Percentiles rank a stretch among this genome's conserved stretches.
Conservation (phyloP, 37 sponge, comb jelly and placozoan genomes). For the Dysidea cf. avara region DNA sequence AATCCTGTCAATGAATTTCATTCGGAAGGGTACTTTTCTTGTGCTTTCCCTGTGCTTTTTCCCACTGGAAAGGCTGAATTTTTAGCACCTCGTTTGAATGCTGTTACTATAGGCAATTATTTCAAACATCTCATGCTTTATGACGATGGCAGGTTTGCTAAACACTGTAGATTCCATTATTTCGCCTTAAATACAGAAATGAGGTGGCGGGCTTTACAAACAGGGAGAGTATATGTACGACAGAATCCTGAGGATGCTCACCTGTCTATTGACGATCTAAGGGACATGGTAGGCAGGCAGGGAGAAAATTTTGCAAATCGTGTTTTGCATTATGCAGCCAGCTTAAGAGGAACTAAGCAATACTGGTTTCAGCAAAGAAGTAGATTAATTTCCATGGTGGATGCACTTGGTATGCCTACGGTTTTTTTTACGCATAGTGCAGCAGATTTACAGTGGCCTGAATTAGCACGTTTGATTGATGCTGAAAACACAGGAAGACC, state of each 20-base stretch:
- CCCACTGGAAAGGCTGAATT: too few species aligned
- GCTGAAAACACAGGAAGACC: too few species aligned
- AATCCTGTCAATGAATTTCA: slow-evolving; percentile 15
- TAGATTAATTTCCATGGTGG: slow-evolving; percentile 11
- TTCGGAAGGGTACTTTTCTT: too few species aligned
- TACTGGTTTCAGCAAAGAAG: slow-evolving; percentile 39
- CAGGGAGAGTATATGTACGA: slow-evolving; percentile 10
- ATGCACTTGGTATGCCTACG: slow-evolving; percentile 27
- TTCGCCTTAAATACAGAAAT: slow-evolving; percentile 50
- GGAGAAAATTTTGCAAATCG: slow-evolving; percentile 19
- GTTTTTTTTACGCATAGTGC: slow-evolving; percentile 5
- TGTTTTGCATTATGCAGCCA: slow-evolving; percentile 18
- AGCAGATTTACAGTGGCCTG: too few species aligned
- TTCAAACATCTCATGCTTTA: slow-evolving; percentile 28
- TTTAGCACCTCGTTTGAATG: slow-evolving; percentile 11
- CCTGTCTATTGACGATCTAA: slow-evolving; percentile 16
- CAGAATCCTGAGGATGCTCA: slow-evolving; percentile 23
- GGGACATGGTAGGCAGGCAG: slow-evolving; percentile 15
- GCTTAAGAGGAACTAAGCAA: slow-evolving; percentile 17
- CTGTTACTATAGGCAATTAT: slow-evolving; percentile 6
- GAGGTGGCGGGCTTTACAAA: slow-evolving; percentile 25
- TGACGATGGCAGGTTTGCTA: too few species aligned
- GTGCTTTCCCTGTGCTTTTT: too few species aligned
- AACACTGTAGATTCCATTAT: slow-evolving; percentile 31
- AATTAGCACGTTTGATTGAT: too few species aligned